A percentile compares a stretch with the other conserved stretches of the same genome.
Conservation (phyloP, 64 coral and sea anemone species). For the Actinia tenebrosa region DNA sequence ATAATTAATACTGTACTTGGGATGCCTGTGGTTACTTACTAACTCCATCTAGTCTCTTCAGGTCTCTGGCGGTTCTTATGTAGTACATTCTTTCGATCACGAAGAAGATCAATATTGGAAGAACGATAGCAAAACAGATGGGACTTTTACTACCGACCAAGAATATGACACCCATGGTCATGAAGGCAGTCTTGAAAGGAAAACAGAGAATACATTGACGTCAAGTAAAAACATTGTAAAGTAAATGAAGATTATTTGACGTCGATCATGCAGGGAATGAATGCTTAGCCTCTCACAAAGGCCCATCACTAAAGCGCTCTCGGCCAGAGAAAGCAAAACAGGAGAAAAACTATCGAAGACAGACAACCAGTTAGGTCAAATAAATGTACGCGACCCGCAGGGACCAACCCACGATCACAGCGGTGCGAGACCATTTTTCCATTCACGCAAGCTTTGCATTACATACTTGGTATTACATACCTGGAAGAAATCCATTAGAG, state of each 20-base stretch:
- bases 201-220: neutral
- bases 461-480: neutral
- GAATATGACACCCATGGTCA: conserved; percentile 45
- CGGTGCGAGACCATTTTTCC: no score
- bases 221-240: neutral
- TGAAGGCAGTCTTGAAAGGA: conserved; percentile 32
- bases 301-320: no score
- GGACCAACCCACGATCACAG: no score
- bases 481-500: conserved; percentile 32
- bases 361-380: no score
- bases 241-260: no score
- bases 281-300: neutral
- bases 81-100: conserved; percentile 39
- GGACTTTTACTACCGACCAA: conserved; percentile 54
- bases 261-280: neutral
- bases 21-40: conserved; percentile 38
- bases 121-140: conserved; percentile 54
- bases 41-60: conserved; percentile 70
- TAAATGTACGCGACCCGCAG: no score
- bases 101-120: conserved; percentile 50
- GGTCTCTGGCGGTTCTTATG: conserved; percentile 47
- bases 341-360: no score
- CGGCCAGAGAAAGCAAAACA: no score
- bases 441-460: no score
- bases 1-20: no score